Evolutionary conservation across 2,113 vertebrate species (phyloP), one percentile per base, ranked within the genome.

Genomic region (Cyrtonyx montezumae): DNA sequence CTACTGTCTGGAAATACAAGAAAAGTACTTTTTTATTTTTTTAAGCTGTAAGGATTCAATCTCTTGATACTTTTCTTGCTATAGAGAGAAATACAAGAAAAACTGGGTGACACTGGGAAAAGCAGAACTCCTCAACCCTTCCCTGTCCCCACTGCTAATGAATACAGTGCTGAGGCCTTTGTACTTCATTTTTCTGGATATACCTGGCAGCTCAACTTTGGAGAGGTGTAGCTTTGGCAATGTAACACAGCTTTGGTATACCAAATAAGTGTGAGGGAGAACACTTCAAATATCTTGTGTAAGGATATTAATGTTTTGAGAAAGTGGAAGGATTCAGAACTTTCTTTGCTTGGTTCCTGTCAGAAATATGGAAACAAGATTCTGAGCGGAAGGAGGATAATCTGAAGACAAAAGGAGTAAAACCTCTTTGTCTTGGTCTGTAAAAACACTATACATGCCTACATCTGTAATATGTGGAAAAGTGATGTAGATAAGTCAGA

Each of bases 1-100:
- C 93, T 97, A 84, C 96, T 95, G 93, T 91, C 87, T 94, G 91
- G 89, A 92, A 96, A 88, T 66, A 93, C 89, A 94, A 88, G 91
- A 88, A 88, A 91, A 93, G 63, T 66, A 63, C 59, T 37, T 10
- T 32, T 88, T 34, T 23, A 78, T 8, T 46, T 62, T 63, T 95
- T 95, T 63, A 75, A 94, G 89, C 95, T 92, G 51, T 32, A 66
- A 75, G 82, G 95, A 96, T 96, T 91, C 80, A 94, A 96, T 81
- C 20, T 88, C 67, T 96, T 93, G 86, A 58, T 77, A 65, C 78
- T 23, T 92, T 85, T 87, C 68, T 26, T 48, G 45, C 37, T 87
- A 95, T 91, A 88, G 61, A 70, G 75, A 93, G 73, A 81, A 58
- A 15, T 66, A n/a, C 78, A 71, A 66, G 68, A 73, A 42, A 87